phyloP scores from a whole-genome alignment of 2,888 invertebrate genomes.

The Notodonta dromedarius region DNA sequence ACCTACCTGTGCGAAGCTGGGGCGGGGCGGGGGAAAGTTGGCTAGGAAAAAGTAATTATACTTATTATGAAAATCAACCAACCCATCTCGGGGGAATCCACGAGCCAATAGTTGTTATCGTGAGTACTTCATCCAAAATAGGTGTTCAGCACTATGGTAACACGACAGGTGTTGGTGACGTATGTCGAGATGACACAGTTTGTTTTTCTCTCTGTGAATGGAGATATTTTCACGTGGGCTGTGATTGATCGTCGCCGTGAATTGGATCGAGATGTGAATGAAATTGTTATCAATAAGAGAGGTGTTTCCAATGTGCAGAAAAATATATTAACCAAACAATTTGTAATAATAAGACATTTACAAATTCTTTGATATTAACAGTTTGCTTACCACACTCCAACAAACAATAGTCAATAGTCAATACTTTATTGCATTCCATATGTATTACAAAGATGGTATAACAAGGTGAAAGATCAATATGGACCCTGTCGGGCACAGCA shows the following conservation, averaged over 20 bases:
- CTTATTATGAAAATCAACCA: not conserved
- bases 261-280: conserved; percentile 12
- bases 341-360: no score
- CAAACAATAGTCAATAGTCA: no score
- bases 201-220: conserved; percentile 11
- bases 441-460: no score
- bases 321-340: no score
- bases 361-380: no score
- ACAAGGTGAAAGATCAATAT: no score
- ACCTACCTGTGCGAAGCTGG: no score
- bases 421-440: no score
- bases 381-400: no score
- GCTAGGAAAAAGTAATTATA: no score
- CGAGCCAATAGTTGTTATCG: not conserved
- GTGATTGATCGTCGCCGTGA: conserved; percentile 13
- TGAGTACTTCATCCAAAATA: not conserved
- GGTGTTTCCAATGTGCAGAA: not conserved
- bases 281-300: conserved; percentile 7
- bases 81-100: not conserved
- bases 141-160: not conserved
- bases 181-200: conserved; percentile 1
- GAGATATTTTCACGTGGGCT: conserved; percentile 14
- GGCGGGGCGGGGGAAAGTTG: no score
- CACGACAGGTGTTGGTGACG: conserved; percentile 8
- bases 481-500: no score